Conservation (phyloP, 23 tunicate genomes). For the Trididemnum clinides region DNA sequence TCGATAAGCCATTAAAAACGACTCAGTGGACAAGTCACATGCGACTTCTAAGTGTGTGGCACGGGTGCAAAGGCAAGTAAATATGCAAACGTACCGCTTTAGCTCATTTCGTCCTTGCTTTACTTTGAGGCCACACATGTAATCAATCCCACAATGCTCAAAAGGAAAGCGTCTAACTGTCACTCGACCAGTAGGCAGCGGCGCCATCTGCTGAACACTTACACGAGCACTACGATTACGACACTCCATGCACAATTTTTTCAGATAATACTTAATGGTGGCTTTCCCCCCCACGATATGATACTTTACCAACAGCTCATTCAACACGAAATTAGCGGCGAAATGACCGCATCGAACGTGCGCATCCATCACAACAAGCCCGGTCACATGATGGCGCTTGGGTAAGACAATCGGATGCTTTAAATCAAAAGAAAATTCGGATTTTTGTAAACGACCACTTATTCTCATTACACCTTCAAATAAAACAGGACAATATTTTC, state of each 20-base stretch:
- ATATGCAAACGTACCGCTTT: background rate
- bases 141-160: slow-evolving; percentile 9
- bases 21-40: background rate
- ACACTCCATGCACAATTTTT: background rate
- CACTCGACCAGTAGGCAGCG: background rate
- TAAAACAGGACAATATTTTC: background rate
- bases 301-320: background rate
- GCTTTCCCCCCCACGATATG: background rate
- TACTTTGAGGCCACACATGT: slow-evolving; percentile 5
- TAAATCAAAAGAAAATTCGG: background rate
- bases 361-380: background rate
- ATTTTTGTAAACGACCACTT: background rate
- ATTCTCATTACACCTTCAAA: background rate
- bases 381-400: background rate
- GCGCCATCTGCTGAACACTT: background rate
- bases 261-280: background rate
- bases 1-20: background rate
- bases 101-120: background rate
- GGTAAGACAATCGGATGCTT: background rate
- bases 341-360: background rate
- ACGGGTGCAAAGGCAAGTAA: background rate
- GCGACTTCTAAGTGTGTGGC: no score
- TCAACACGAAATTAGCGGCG: background rate
- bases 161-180: background rate
- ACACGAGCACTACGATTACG: background rate